A percentile compares a stretch with the other conserved stretches of the same genome.
These are phyloP conservation scores for Vanessa atalanta DNA, from an alignment of 1,140 invertebrate genomes.

Conservation along the genomic window DNA sequence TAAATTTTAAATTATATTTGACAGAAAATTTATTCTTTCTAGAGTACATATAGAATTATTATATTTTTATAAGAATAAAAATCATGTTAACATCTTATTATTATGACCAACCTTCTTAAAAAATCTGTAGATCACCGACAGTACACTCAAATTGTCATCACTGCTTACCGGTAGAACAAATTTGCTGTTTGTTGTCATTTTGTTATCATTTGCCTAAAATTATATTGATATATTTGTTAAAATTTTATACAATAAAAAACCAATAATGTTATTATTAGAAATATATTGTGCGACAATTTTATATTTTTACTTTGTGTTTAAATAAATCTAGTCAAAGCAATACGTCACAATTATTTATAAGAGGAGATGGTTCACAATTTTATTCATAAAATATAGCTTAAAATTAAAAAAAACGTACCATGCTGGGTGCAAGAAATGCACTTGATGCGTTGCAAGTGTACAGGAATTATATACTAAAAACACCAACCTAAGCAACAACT, in stretches of 20 bases:
- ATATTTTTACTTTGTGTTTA: neutral
- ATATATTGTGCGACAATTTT: neutral
- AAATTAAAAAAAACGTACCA: conserved; percentile 19
- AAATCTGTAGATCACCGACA: conserved; percentile 71
- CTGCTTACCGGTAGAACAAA: conserved; percentile 65
- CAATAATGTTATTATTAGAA: neutral
- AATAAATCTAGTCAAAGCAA: neutral
- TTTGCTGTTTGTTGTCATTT: conserved; percentile 69
- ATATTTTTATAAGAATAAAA: too few species aligned
- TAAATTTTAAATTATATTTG: too few species aligned
- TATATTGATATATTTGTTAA: neutral
- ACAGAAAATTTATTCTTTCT: too few species aligned
- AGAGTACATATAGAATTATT: too few species aligned
- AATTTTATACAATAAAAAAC: neutral
- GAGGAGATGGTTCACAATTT: neutral
- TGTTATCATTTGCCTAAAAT: conserved; percentile 60
- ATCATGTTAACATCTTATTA: neutral
- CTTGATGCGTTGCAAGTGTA: conserved; percentile 15
- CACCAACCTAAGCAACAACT: neutral
- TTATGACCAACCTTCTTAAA: conserved; percentile 68
- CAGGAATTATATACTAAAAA: conserved; percentile 7
- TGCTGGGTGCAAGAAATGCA: conserved; percentile 17
- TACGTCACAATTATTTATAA: conserved; percentile 6
- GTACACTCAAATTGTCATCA: conserved; percentile 63
- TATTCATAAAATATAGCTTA: neutral